Evolutionary conservation across 2,888 invertebrate genomes (phyloP).

Genomic region (Rhyacophila evoluta): DNA sequence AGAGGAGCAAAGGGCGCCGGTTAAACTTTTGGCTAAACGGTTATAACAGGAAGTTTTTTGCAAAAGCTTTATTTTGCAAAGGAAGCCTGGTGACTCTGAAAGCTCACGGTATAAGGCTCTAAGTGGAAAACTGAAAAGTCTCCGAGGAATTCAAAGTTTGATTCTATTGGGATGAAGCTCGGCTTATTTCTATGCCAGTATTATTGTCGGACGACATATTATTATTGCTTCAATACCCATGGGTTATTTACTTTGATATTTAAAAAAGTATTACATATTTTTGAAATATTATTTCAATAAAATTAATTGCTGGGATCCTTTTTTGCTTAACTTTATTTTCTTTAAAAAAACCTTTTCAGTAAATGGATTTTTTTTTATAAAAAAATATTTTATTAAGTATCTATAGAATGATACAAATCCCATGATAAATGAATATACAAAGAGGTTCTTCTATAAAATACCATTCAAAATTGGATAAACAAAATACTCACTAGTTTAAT

Average conservation of each 20-base stretch:
- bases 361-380: no score
- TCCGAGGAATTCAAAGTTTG: constrained; percentile 6
- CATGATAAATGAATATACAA: no score
- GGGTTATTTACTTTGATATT: background rate
- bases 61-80: constrained; percentile 20
- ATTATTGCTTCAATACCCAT: background rate
- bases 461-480: no score
- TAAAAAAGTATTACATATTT: no score
- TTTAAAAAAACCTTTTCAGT: no score
- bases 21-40: constrained; percentile 48
- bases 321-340: no score
- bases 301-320: no score
- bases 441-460: no score
- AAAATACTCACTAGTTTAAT: no score
- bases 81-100: background rate
- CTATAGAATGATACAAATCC: no score
- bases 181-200: background rate
- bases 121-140: constrained; percentile 10
- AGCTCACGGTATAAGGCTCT: background rate
- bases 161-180: constrained; percentile 3
- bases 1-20: constrained; percentile 44
- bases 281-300: no score
- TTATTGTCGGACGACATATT: background rate
- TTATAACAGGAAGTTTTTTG: constrained; percentile 46
- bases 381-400: no score